These are phyloP conservation scores for Drosophila cognata DNA, from an alignment of 2,888 invertebrate genomes.

Conservation along the genomic window DNA sequence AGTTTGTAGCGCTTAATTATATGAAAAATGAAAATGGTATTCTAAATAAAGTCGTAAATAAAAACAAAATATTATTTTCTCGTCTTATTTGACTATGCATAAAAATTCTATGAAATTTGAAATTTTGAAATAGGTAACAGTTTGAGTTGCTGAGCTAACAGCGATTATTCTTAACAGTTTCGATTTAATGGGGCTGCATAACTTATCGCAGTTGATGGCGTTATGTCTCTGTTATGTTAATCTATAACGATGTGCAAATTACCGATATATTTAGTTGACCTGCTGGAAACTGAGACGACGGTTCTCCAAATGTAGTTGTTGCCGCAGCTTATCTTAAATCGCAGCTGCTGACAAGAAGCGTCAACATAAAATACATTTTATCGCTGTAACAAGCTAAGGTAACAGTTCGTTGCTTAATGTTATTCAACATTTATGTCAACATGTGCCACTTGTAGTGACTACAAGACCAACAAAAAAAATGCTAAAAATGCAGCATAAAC, in stretches of 20 bases:
- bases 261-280: background rate
- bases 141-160: background rate
- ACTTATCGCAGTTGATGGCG: background rate
- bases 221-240: background rate
- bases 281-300: too few relatives aligned
- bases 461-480: background rate
- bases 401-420: background rate
- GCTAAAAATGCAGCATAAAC: background rate
- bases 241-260: background rate
- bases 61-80: conserved; percentile 29
- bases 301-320: background rate
- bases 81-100: background rate
- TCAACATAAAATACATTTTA: background rate
- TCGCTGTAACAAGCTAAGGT: background rate
- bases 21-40: conserved; percentile 74
- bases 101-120: background rate
- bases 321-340: background rate
- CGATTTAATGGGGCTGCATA: background rate
- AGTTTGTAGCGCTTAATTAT: conserved; percentile 72
- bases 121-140: background rate
- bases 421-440: background rate
- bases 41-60: conserved; percentile 78
- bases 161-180: background rate
- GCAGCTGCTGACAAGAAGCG: background rate
- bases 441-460: background rate